Base-by-base conservation (phyloP, 2,888 invertebrate genomes). In the Bellardia bayeri region DNA sequence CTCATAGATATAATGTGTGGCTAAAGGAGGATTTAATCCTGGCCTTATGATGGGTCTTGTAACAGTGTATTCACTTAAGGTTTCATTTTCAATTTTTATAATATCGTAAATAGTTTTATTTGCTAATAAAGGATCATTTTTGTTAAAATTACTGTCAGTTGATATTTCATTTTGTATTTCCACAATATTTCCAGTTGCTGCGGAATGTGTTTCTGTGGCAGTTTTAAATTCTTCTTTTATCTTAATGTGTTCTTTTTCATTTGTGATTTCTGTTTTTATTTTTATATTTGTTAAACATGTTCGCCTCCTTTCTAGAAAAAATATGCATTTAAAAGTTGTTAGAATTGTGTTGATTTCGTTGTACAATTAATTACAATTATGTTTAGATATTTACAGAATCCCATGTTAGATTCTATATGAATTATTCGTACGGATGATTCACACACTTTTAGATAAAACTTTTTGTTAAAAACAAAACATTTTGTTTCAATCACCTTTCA, bases 11-110 rank as follows among this genome's bases (percentile, higher is more conserved):
- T 14, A 37, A 5, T 66, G 45, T 14, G 49, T 13, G 3, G 45
- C 1, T 45, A 33, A 3, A 54, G 33, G 45, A 4, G 45, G 45
- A 45, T 11, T 13, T 13, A 45, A 4, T 45, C 13, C 3, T 40
- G 74, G 30, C 8, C 33, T 61, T 61, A 58, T 30, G n/a, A 8
- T 45, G 7, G 56, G 23, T 68, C n/a, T 49, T 23, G 74, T 42
- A 9, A 63, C 51, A 56, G 49, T 64, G 40, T 64, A 63, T 54
- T 82, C 76, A 33, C 8, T 14, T 2, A 76, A 1, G 33, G 33
- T 37, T 30, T 83, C 71, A n/a, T 64, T 71, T 54, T 83, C 78
- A 71, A 56, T 69, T 71, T 78, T 78, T 14, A 76, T 45, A 9
- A 45, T 42, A 5, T 82, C 76, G 11, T 30, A 40, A n/a, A 30